These are phyloP conservation scores for Chamaea fasciata DNA, from an alignment of 2,113 vertebrate genomes.

Conservation along the genomic window DNA sequence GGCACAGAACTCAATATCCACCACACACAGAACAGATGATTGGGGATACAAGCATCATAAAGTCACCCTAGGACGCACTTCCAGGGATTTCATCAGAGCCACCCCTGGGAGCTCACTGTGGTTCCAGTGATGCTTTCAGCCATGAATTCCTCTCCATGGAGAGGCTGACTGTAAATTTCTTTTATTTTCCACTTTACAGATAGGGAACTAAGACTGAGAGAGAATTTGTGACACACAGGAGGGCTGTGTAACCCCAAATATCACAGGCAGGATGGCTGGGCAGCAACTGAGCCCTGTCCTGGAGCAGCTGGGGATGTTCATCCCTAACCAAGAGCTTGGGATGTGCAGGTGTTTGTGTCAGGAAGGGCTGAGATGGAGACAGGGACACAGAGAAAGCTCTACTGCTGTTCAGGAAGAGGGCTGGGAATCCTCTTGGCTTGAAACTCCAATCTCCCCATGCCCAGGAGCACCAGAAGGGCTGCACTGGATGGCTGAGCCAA, in stretches of 20 bases:
- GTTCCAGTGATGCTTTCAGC: background rate
- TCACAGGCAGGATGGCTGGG: background rate
- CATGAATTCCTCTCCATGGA: background rate
- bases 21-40: too few relatives aligned
- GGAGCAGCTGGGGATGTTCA: accelerated
- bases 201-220: background rate
- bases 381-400: background rate
- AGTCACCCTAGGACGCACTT: too few relatives aligned
- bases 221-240: background rate
- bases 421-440: background rate
- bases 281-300: background rate
- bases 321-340: background rate
- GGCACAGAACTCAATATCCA: too few relatives aligned
- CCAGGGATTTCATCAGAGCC: background rate
- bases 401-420: background rate
- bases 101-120: background rate
- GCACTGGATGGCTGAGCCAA: background rate
- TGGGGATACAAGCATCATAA: too few relatives aligned
- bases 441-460: accelerated
- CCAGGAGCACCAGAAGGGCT: background rate
- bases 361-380: background rate
- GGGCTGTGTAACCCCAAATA: background rate
- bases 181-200: background rate
- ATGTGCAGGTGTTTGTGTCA: background rate
- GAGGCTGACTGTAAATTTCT: accelerated